phyloP scores from a whole-genome alignment of 1,140 invertebrate species.

The Platyscapa corneri region DNA sequence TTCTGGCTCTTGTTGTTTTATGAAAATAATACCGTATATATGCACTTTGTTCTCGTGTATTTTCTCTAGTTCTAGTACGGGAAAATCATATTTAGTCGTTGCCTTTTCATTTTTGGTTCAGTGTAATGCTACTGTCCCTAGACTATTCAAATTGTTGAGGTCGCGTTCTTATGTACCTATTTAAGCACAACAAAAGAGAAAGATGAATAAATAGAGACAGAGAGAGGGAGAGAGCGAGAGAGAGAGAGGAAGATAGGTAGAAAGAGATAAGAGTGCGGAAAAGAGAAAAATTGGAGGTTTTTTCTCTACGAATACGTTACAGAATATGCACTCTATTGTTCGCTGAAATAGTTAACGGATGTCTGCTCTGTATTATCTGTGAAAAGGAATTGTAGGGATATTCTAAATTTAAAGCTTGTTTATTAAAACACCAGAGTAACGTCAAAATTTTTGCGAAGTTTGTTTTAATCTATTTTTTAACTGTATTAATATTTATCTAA shows the following conservation, averaged over 20 bases:
- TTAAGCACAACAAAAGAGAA: slow-evolving; percentile 22
- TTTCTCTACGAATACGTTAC: neutral
- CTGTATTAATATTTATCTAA: too few relatives aligned
- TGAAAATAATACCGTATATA: slow-evolving; percentile 19
- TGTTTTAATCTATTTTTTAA: neutral
- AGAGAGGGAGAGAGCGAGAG: neutral
- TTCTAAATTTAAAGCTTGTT: neutral
- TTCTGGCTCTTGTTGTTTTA: neutral
- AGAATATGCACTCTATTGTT: neutral
- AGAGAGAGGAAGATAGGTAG: neutral
- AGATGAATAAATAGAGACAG: neutral
- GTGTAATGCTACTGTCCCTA: neutral
- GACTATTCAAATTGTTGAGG: neutral
- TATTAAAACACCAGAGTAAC: neutral
- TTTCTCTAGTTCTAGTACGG: neutral
- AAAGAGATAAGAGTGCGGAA: neutral
- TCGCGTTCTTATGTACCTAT: slow-evolving; percentile 10
- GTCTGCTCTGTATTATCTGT: neutral
- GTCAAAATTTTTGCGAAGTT: neutral
- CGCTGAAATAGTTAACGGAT: neutral
- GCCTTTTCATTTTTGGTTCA: neutral
- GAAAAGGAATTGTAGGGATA: neutral
- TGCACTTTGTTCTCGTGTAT: neutral
- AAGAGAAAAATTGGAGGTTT: neutral
- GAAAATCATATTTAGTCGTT: slow-evolving; percentile 4